These are phyloP conservation scores for Brachionus manjavacas DNA, from an alignment of 1,140 invertebrate species.

Conservation along the genomic window DNA sequence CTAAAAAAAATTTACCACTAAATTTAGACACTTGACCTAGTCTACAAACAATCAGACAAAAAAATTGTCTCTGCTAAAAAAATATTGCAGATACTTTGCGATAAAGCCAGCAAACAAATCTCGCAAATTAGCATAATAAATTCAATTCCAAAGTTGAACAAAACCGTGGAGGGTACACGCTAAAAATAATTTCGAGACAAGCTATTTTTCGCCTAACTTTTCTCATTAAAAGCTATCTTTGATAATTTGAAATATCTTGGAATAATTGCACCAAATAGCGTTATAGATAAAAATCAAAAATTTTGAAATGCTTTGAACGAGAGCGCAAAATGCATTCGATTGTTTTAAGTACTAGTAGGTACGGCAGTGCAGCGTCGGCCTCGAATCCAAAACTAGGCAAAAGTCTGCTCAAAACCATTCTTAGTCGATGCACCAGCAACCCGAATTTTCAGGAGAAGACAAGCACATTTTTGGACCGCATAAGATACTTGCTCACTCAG, in stretches of 20 bases:
- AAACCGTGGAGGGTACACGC: not conserved
- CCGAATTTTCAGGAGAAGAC: not conserved
- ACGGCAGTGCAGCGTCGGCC: not conserved
- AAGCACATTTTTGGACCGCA: not conserved
- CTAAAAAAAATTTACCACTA: not conserved
- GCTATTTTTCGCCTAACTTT: not conserved
- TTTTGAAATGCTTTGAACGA: not conserved
- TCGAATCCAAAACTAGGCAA: not conserved
- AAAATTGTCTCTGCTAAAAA: not conserved
- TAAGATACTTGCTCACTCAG: not conserved
- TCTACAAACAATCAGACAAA: not conserved
- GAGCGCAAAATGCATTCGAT: not conserved
- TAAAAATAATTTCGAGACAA: not conserved
- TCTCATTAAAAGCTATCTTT: not conserved
- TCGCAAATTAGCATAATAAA: not conserved
- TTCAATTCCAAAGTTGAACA: not conserved
- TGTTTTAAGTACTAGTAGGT: not conserved
- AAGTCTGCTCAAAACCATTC: conserved; percentile 21
- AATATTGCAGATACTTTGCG: not conserved
- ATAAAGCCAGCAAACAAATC: not conserved
- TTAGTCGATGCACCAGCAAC: not conserved
- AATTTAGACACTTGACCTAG: not conserved
- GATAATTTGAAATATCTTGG: not conserved
- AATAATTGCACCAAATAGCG: not conserved
- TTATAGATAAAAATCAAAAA: not conserved